Conservation (phyloP, 2,888 invertebrate genomes). For the Plutella xylostella region DNA sequence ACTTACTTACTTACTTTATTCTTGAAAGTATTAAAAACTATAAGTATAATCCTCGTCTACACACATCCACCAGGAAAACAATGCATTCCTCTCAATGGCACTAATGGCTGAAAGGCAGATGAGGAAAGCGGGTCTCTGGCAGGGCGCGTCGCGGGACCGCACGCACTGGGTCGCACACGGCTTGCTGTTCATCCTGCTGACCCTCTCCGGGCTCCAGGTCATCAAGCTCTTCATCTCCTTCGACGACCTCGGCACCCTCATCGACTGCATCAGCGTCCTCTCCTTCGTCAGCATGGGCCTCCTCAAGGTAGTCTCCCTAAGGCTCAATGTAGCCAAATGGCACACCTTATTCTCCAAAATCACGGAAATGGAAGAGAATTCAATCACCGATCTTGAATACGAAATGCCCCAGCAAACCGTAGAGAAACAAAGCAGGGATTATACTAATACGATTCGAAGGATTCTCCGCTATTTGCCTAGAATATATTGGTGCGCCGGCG, state of each 20-base stretch:
- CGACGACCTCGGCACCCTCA: conserved; percentile 30
- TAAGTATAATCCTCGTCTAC: no score
- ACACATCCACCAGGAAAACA: no score
- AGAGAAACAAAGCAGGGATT: conserved; percentile 22
- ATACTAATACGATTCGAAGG: conserved; percentile 28
- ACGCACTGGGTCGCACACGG: not conserved
- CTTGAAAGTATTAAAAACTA: no score
- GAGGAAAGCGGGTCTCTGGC: conserved; percentile 1
- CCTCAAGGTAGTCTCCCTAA: conserved; percentile 36
- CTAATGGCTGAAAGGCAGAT: no score
- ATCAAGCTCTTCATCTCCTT: conserved; percentile 27
- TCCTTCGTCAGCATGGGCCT: conserved; percentile 43
- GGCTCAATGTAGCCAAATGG: conserved; percentile 28
- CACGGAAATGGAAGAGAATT: not conserved
- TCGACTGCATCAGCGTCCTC: conserved; percentile 43
- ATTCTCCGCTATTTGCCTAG: not conserved
- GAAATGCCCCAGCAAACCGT: conserved; percentile 23
- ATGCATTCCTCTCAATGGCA: no score
- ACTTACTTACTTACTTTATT: no score
- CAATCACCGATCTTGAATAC: conserved; percentile 21
- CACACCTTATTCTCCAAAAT: conserved; percentile 21
- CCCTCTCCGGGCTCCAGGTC: conserved; percentile 28
- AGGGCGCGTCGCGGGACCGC: not conserved
- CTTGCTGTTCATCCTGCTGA: conserved; percentile 23
- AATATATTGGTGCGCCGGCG: conserved; percentile 20